Base-by-base conservation (phyloP, 2,888 invertebrate genomes). In the Neoitamus cyanurus region DNA sequence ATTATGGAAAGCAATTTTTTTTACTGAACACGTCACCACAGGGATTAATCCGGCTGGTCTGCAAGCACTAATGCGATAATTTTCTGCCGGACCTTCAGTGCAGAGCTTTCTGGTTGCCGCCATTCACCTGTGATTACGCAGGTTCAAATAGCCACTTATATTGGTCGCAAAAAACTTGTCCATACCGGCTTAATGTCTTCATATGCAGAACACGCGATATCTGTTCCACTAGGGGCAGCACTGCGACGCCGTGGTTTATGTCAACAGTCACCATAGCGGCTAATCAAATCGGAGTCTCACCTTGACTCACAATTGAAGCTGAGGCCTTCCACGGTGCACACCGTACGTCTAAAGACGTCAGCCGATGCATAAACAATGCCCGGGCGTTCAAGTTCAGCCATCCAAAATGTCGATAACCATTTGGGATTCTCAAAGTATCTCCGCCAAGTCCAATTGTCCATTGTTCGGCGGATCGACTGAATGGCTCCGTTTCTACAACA, bases 281-380 rank as follows among this genome's bases (percentile, higher is more conserved):
- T 75, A 75, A 75, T 75, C 75, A 75, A 75, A 37, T 34, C 75
- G 25, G 13, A 42, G 77, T 70, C 83, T 83, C 42, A 75, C 85
- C 85, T 85, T 85, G 85, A 83, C 85, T 85, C 83, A 85, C 85
- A 85, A 85, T 85, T 83, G 75, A 37, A 42, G 42, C 69, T 37
- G 75, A 72, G 83, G 77, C 58, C 83, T 85, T 83, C 83, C 77
- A 69, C 75, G 83, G 83, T 69, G 77, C 83, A 83, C 69, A 13
- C n/a, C 13, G n/a, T 42, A 42, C 13, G 83, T 37, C 28, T 83
- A 15, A 25, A 75, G 46, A 85, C 83, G 75, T 85, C 85, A 85
- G 68, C 28, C 48, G 28, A 58, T 58, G 25, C 58, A 78, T 69
- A 48, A 37, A 78, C 31, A 75, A 77, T 37, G 25, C 36, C 77